Base-by-base conservation (phyloP, 2,113 vertebrate species). In the Apteryx owenii region DNA sequence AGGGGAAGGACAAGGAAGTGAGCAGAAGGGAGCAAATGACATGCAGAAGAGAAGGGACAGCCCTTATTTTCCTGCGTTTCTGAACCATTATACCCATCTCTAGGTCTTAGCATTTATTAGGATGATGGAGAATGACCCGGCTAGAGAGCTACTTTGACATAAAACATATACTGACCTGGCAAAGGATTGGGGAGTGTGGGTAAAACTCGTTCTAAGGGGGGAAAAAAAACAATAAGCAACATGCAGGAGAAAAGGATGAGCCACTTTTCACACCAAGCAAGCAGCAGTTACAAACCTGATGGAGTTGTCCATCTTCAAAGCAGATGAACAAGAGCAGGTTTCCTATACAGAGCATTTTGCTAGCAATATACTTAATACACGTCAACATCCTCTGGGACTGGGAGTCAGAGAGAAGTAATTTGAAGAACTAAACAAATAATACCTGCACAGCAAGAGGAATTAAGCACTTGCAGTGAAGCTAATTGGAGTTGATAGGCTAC, bases 121-220 rank as follows among this genome's bases (percentile, higher is more conserved):
- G 75, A 93, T 97, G 97, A 98, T 83, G 98, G 98, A 98, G 98
- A 98, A 98, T 98, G 98, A 98, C 98, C 98, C 98, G 3, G 93
- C 90, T 96, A 93, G 71, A 97, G 42, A 98, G 82, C 97, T 98
- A 98, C 75, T 84, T 87, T 91, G 92, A 96, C 96, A 98, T 92
- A 98, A 98, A 98, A 91, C 96, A 95, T 87, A 98, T 99, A 98
- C 98, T 99, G 98, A 98, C 98, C 98, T 99, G 98, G 98, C 98
- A 98, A 98, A 94, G 98, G 98, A 90, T 98, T 97, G 97, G 98
- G 98, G 94, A 98, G 97, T 98, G 98, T 98, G 98, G 98, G 98
- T 98, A 98, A 98, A 97, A 98, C 98, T 97, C 95, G 98, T 95
- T 99, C 98, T 99, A 97, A 97, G 98, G 98, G 96, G 98, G 92